These are phyloP conservation scores for Eurytoma adleriae DNA, from an alignment of 2,888 invertebrate genomes.

Conservation along the genomic window DNA sequence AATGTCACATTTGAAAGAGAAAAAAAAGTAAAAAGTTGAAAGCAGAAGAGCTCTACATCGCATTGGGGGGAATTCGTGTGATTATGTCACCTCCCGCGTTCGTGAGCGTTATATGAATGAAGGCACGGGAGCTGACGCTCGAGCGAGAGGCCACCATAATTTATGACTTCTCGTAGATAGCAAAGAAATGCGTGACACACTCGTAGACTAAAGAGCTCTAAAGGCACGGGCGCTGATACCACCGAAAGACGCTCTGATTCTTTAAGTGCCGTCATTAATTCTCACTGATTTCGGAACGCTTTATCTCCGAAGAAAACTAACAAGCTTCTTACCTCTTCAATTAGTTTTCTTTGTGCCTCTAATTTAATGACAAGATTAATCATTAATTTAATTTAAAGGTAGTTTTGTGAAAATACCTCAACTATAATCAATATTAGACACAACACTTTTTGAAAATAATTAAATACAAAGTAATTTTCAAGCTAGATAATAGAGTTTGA, in stretches of 20 bases:
- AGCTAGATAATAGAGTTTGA: too few species aligned
- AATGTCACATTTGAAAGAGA: neutral
- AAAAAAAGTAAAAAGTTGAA: constrained; percentile 42
- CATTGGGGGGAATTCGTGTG: constrained; percentile 59
- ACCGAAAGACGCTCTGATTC: constrained; percentile 36
- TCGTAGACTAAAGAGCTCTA: constrained; percentile 30
- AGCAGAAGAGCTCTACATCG: constrained; percentile 26
- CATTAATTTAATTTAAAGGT: neutral
- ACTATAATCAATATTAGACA: too few species aligned
- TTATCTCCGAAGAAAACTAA: constrained; percentile 32
- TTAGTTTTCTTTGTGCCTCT: constrained; percentile 27
- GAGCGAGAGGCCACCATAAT: constrained; percentile 52
- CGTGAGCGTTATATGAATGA: constrained; percentile 58
- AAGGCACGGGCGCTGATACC: constrained; percentile 25
- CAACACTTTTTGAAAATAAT: too few species aligned
- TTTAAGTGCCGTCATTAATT: constrained; percentile 50
- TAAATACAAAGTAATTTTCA: too few species aligned
- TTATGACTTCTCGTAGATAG: constrained; percentile 63
- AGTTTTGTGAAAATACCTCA: too few species aligned
- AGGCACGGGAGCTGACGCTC: constrained; percentile 49
- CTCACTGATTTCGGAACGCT: constrained; percentile 24
- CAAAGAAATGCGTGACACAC: constrained; percentile 59
- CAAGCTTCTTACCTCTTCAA: constrained; percentile 15
- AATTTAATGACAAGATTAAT: constrained; percentile 4
- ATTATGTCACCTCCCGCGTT: constrained; percentile 63